phyloP scores from a whole-genome alignment of 1,140 invertebrate species.

The Piezodorus guildinii region DNA sequence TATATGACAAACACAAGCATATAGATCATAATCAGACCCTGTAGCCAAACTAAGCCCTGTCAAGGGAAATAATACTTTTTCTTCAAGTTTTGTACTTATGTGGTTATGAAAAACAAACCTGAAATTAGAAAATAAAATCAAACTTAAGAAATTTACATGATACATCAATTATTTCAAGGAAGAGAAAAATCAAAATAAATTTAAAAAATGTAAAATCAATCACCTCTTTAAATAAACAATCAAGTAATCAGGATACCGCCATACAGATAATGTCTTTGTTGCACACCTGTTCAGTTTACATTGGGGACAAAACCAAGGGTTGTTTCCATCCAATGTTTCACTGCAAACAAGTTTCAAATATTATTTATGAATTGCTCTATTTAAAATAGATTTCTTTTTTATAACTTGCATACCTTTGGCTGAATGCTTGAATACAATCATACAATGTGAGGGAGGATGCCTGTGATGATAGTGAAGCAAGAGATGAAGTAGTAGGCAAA shows the following conservation, averaged over 20 bases:
- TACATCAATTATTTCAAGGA: too few relatives aligned
- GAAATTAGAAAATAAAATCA: conserved; percentile 27
- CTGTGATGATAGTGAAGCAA: conserved; percentile 38
- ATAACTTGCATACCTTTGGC: conserved; percentile 40
- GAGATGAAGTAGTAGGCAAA: conserved; percentile 30
- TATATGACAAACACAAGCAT: conserved; percentile 58
- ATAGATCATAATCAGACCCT: conserved; percentile 47
- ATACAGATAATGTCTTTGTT: conserved; percentile 56
- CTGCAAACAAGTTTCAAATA: conserved; percentile 33
- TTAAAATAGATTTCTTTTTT: too few relatives aligned
- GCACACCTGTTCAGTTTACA: conserved; percentile 55
- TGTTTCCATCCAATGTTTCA: conserved; percentile 54
- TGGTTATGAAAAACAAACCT: conserved; percentile 61
- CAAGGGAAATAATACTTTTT: conserved; percentile 53
- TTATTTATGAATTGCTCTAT: too few relatives aligned
- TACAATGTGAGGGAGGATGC: conserved; percentile 45
- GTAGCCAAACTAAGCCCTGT: conserved; percentile 34
- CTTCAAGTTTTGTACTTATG: conserved; percentile 54
- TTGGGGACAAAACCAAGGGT: conserved; percentile 59
- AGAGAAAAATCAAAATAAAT: too few relatives aligned
- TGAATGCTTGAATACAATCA: conserved; percentile 57
- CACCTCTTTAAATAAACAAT: conserved; percentile 62
- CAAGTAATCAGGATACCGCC: conserved; percentile 54
- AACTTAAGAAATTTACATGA: neutral
- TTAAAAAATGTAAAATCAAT: too few relatives aligned